Evolutionary conservation across 2,113 vertebrate species (phyloP).

Genomic region (Silurus meridionalis): DNA sequence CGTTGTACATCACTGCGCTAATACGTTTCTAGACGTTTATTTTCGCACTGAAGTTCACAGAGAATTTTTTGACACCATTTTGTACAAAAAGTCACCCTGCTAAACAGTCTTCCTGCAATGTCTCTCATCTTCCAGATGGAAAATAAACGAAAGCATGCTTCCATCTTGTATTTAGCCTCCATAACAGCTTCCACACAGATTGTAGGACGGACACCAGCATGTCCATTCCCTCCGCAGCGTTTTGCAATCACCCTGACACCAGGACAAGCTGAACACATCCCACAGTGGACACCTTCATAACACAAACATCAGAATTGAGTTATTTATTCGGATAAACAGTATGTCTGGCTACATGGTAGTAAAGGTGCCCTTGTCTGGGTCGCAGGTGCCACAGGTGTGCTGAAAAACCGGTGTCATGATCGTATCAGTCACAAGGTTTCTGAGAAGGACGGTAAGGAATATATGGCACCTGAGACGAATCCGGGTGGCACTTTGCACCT

Average conservation of each 20-base stretch:
- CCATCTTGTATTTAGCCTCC: conserved; percentile 35
- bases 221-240: conserved; percentile 42
- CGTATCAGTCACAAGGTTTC: neutral
- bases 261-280: conserved; percentile 28
- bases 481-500: neutral
- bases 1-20: neutral
- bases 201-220: conserved; percentile 49
- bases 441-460: neutral
- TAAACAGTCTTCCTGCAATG: neutral
- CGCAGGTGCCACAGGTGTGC: neutral
- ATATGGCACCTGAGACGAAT: neutral
- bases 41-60: neutral
- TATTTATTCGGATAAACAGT: neutral
- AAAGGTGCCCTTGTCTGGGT: conserved; percentile 9
- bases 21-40: neutral
- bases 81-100: neutral
- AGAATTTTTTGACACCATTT: neutral
- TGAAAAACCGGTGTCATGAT: neutral
- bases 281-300: conserved; percentile 25
- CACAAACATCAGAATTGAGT: neutral
- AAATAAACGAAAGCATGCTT: conserved; percentile 47
- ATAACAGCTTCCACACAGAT: conserved; percentile 36
- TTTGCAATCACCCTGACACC: conserved; percentile 33
- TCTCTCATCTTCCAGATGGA: conserved; percentile 10
- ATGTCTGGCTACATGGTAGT: neutral